These are phyloP conservation scores for Hirundo rustica DNA, from an alignment of 2,797 vertebrate species.

Conservation along the genomic window DNA sequence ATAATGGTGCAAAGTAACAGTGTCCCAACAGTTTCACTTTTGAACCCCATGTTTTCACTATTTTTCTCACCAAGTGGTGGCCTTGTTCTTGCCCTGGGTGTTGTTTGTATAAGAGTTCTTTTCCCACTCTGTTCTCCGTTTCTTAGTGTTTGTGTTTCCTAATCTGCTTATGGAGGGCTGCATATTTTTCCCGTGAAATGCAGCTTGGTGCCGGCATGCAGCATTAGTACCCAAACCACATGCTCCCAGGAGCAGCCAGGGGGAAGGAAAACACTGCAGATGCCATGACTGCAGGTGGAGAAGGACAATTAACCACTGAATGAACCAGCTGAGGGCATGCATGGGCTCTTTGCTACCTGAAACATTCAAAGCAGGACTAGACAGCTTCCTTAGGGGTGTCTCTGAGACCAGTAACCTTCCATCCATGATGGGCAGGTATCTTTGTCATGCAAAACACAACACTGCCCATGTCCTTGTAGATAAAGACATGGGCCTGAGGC, in stretches of 20 bases:
- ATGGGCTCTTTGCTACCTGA: background rate
- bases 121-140: background rate
- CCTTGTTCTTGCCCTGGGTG: background rate
- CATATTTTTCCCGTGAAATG: background rate
- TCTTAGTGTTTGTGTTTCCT: background rate
- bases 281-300: background rate
- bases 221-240: background rate
- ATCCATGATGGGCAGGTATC: background rate
- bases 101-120: background rate
- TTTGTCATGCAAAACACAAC: background rate
- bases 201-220: background rate
- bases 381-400: background rate
- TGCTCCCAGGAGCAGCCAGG: background rate
- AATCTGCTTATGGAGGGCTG: background rate
- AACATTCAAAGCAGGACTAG: background rate
- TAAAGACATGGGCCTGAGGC: background rate
- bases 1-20: background rate
- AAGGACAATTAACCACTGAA: background rate
- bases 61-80: background rate
- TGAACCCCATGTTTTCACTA: background rate
- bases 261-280: background rate
- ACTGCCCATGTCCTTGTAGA: background rate
- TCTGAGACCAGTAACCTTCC: background rate
- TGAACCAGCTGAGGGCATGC: background rate
- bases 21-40: background rate